phyloP scores from a whole-genome alignment of 2,888 invertebrate species.

The Diarsia dahlii region DNA sequence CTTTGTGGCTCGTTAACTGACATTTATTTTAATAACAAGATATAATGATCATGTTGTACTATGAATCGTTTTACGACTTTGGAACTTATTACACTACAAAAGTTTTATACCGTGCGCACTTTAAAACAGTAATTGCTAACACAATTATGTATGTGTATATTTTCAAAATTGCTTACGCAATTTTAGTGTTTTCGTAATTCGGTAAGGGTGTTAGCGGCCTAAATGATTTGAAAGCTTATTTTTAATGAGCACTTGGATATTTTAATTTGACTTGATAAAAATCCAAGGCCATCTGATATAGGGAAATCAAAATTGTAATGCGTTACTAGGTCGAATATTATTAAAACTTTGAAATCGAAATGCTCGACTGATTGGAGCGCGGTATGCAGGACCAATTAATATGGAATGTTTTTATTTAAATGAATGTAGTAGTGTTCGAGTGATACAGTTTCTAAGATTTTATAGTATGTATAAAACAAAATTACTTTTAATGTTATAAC shows the following conservation, averaged over 20 bases:
- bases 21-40: constrained; percentile 75
- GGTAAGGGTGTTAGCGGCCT: constrained; percentile 56
- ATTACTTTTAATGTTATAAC: neutral
- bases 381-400: constrained; percentile 63
- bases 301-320: constrained; percentile 56
- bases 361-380: constrained; percentile 52
- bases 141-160: constrained; percentile 39
- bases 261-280: constrained; percentile 47
- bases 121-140: constrained; percentile 58
- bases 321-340: constrained; percentile 51
- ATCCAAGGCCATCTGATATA: constrained; percentile 59
- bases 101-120: constrained; percentile 62
- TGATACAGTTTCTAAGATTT: constrained; percentile 31
- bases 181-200: constrained; percentile 46
- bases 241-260: constrained; percentile 59
- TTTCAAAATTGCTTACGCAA: constrained; percentile 58
- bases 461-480: constrained; percentile 10
- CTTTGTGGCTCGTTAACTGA: constrained; percentile 72
- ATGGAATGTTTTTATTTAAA: constrained; percentile 62
- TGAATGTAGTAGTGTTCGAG: constrained; percentile 16
- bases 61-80: constrained; percentile 68
- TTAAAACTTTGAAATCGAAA: constrained; percentile 53
- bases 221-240: constrained; percentile 61
- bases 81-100: constrained; percentile 69
- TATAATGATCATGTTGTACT: constrained; percentile 68